phyloP scores from a whole-genome alignment of 2,113 vertebrate genomes.

The Seriola rivoliana region DNA sequence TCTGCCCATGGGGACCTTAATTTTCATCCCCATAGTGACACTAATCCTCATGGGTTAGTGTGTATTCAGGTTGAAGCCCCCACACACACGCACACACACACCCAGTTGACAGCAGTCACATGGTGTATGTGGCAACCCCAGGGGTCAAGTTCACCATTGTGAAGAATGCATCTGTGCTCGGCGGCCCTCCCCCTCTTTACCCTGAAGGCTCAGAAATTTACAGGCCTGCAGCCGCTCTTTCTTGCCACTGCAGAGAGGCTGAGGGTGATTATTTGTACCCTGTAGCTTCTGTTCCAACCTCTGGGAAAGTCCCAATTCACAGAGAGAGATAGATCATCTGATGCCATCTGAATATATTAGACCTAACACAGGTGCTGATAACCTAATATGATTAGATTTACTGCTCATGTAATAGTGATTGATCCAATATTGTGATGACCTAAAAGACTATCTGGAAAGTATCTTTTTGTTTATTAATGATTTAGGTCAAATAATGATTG shows the following conservation, averaged over 20 bases:
- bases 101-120: constrained; percentile 38
- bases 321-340: neutral
- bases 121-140: constrained; percentile 48
- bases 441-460: neutral
- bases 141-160: constrained; percentile 69
- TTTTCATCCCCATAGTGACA: no score
- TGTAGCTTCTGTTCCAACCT: constrained; percentile 10
- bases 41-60: no score
- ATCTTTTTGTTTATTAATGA: neutral
- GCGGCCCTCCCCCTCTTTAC: constrained; percentile 33
- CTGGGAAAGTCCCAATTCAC: constrained; percentile 31
- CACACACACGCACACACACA: constrained; percentile 1
- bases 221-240: constrained; percentile 17
- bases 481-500: neutral
- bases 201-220: constrained; percentile 49
- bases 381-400: neutral
- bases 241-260: constrained; percentile 22
- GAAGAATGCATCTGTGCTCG: constrained; percentile 54
- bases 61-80: no score
- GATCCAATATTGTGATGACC: neutral
- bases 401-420: neutral
- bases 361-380: neutral
- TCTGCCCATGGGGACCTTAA: no score
- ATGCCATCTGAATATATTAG: neutral
- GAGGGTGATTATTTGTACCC: constrained; percentile 24